phyloP scores from a whole-genome alignment of 30 jellyfish, hydroid and myxozoan genomes.

The Nemopilema nomurai region DNA sequence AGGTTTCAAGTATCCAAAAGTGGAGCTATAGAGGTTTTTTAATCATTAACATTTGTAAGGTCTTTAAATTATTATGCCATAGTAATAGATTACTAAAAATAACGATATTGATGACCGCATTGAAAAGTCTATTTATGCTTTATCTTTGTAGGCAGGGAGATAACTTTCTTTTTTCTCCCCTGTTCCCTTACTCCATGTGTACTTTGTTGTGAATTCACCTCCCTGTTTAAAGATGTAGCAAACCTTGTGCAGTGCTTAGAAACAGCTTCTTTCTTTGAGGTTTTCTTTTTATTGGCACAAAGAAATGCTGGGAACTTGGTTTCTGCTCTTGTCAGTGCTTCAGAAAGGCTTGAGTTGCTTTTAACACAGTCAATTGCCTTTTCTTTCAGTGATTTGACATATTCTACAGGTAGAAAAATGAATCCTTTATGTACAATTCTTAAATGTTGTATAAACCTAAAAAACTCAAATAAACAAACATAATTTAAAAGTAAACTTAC shows the following conservation, averaged over 20 bases:
- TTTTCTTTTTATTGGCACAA: not conserved
- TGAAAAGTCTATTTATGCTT: not conserved
- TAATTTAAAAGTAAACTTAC: not conserved
- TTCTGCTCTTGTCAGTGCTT: not conserved
- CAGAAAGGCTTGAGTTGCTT: conserved; percentile 7
- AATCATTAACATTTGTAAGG: not conserved
- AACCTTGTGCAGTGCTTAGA: conserved; percentile 14
- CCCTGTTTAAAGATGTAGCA: conserved; percentile 1
- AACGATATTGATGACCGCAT: not conserved
- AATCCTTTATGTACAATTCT: not conserved
- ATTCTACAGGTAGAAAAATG: conserved; percentile 4
- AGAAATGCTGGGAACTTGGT: conserved; percentile 7
- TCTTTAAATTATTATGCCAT: not conserved
- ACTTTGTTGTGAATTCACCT: not conserved
- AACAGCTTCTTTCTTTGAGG: conserved; percentile 6
- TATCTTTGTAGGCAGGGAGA: not conserved
- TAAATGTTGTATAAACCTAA: not conserved
- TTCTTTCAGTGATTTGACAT: conserved; percentile 3
- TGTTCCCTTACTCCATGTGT: not conserved
- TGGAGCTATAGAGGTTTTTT: not conserved
- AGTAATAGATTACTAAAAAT: not conserved
- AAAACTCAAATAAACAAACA: not conserved
- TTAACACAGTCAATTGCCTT: not conserved
- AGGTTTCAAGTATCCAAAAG: conserved; percentile 13
- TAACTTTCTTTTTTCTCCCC: not conserved